phyloP scores from a whole-genome alignment of 1,140 invertebrate species.

The Drosophila quadrilineata region DNA sequence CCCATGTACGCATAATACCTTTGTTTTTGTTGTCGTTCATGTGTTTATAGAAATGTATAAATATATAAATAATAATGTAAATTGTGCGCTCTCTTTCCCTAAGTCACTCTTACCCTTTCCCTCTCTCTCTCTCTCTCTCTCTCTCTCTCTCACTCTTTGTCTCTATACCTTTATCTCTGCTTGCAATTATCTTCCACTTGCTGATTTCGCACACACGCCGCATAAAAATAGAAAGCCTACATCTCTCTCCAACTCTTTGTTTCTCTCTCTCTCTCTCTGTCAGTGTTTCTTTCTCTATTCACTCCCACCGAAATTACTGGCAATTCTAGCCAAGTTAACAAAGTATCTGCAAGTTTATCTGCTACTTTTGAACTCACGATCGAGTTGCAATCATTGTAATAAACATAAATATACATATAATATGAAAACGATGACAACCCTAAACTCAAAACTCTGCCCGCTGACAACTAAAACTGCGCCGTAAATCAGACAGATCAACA shows the following conservation, averaged over 20 bases:
- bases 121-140: too few relatives aligned
- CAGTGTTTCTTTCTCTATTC: neutral
- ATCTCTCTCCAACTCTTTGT: too few relatives aligned
- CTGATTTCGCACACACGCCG: constrained; percentile 67
- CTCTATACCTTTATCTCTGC: too few relatives aligned
- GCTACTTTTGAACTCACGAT: constrained; percentile 58
- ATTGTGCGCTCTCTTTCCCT: too few relatives aligned
- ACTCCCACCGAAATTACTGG: constrained; percentile 22
- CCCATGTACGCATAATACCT: neutral
- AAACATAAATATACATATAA: constrained; percentile 63
- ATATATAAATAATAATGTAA: constrained; percentile 69
- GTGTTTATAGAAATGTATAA: too few relatives aligned
- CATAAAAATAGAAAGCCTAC: constrained; percentile 67
- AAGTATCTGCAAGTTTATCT: constrained; percentile 42
- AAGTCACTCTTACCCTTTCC: too few relatives aligned
- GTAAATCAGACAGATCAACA: too few relatives aligned
- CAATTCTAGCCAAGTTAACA: constrained; percentile 22
- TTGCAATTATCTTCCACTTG: constrained; percentile 74
- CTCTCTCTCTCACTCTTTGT: too few relatives aligned
- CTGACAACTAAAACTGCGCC: constrained; percentile 49
- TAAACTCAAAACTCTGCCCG: constrained; percentile 42
- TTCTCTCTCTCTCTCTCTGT: too few relatives aligned
- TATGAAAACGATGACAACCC: constrained; percentile 66
- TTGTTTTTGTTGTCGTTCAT: constrained; percentile 54
- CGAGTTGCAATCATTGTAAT: constrained; percentile 61